A percentile compares a stretch with the other conserved stretches of the same genome.
Evolutionary conservation across 2,113 vertebrate genomes (phyloP).

Genomic region (Myotis davidii): DNA sequence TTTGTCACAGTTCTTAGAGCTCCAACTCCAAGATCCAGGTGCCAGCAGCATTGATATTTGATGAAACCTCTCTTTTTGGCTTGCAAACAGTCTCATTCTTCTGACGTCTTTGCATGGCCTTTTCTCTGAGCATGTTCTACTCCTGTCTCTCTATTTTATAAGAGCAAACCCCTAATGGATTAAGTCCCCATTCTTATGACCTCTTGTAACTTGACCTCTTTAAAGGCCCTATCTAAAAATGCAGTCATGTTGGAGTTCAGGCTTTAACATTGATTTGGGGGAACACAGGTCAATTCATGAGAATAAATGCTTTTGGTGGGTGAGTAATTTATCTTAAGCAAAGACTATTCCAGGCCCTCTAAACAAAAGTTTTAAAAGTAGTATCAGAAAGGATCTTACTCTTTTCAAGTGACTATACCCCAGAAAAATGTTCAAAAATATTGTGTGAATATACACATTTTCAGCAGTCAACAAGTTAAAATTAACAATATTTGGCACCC

Average conservation of each 20-base stretch:
- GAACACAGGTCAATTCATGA: not conserved
- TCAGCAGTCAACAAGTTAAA: not conserved
- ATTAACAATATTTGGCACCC: not conserved
- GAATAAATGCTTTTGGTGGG: not conserved
- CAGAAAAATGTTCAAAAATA: not conserved
- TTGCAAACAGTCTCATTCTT: not conserved
- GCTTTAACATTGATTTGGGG: not conserved
- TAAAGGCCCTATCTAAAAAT: not conserved
- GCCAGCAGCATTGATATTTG: not conserved
- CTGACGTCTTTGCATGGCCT: not conserved
- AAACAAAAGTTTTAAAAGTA: not conserved
- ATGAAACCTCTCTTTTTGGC: not conserved
- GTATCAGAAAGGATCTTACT: not conserved
- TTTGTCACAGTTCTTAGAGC: not conserved
- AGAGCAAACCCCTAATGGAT: not conserved
- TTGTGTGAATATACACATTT: not conserved
- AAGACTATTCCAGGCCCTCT: not conserved
- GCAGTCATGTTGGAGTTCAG: not conserved
- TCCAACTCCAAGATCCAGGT: not conserved
- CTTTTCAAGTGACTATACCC: not conserved
- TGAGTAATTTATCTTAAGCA: not conserved
- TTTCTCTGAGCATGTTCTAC: not conserved
- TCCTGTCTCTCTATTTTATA: not conserved
- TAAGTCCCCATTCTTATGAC: not conserved
- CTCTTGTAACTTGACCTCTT: not conserved